Evolutionary conservation across 2,888 invertebrate species (phyloP).

Genomic region (Rhopalosiphum nymphaeae): DNA sequence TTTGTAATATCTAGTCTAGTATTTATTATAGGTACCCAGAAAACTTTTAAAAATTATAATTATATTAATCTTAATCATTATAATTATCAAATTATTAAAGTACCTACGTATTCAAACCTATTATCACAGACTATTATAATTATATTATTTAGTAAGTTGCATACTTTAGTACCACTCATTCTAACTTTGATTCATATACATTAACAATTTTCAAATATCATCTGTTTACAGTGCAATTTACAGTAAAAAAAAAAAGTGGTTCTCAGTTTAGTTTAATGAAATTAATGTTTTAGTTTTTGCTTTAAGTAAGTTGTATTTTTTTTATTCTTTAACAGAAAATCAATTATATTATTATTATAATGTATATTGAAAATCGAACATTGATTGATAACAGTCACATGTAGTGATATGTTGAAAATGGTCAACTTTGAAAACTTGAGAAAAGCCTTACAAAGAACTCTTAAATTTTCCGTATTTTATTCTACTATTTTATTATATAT

Average conservation of each 20-base stretch:
- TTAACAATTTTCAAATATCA: background rate
- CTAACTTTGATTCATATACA: background rate
- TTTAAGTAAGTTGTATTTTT: background rate
- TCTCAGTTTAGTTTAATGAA: background rate
- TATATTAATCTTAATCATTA: background rate
- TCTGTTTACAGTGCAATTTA: background rate
- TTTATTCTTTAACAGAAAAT: background rate
- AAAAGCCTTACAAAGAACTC: background rate
- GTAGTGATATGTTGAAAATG: background rate
- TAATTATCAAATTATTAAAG: background rate
- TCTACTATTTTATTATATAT: background rate
- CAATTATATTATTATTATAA: background rate
- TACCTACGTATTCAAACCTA: background rate
- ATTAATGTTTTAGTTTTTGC: background rate
- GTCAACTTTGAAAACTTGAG: background rate
- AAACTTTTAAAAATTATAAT: background rate
- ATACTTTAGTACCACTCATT: background rate
- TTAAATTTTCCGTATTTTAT: background rate
- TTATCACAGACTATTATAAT: background rate
- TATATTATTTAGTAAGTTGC: background rate
- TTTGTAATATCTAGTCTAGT: too few relatives aligned
- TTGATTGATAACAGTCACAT: slow-evolving; percentile 5
- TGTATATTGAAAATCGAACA: background rate
- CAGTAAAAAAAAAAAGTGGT: background rate
- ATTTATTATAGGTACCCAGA: background rate